Percentiles rank a stretch among this genome's conserved stretches.
Evolutionary conservation across 2,797 vertebrate genomes (phyloP).

Genomic region (Chiroxiphia lanceolata): DNA sequence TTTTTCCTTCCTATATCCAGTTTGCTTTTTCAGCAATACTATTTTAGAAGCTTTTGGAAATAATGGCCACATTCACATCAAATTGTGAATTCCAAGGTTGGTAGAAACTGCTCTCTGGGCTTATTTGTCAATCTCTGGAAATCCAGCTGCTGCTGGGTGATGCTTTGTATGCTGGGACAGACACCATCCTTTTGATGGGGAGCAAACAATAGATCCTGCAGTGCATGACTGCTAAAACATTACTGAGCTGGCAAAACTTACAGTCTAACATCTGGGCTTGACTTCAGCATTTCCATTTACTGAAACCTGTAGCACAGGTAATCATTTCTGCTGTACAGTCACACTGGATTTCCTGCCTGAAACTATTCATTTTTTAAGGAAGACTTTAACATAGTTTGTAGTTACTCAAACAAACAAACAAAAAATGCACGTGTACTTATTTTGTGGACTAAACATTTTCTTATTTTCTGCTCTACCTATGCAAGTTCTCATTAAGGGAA

Average conservation of each 20-base stretch:
- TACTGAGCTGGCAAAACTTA: constrained; percentile 61
- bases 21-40: neutral
- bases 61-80: constrained; percentile 6
- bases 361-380: neutral
- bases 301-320: constrained; percentile 33
- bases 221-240: constrained; percentile 52
- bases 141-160: constrained; percentile 27
- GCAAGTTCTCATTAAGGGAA: neutral
- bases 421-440: neutral
- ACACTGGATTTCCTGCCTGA: neutral
- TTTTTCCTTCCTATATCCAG: neutral
- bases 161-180: constrained; percentile 46
- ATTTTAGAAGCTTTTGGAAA: constrained; percentile 53
- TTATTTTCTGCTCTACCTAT: neutral
- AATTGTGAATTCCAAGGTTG: constrained; percentile 56
- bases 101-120: constrained; percentile 49
- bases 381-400: neutral
- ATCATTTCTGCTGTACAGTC: neutral
- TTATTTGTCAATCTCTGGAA: constrained; percentile 52
- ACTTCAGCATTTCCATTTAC: constrained; percentile 39
- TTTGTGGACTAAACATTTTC: neutral
- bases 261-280: neutral
- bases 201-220: constrained; percentile 47
- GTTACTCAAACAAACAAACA: neutral
- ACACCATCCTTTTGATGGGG: constrained; percentile 27